Evolutionary conservation across 2,888 invertebrate species (phyloP), one percentile per base, ranked within the genome.

Genomic region (Prosopocoilus inquinatus): DNA sequence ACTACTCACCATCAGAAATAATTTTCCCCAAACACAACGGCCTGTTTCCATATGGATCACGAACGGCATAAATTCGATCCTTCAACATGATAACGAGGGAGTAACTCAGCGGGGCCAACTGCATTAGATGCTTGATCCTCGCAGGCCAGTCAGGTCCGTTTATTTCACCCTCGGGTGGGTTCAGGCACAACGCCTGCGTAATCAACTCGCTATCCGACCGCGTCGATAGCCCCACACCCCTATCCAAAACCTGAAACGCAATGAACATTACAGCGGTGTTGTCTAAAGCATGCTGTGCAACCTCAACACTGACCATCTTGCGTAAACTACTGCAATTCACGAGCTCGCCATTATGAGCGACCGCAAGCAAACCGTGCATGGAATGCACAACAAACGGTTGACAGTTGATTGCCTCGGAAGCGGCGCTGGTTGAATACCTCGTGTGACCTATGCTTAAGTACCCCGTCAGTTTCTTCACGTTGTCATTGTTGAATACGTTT

Each of bases 371-470:
- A 0, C 98, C 98, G 74, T 96, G 95, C 16, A 93, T 89, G 1
- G 97, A 96, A 78, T 98, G 96, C 0, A 98, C 97, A 15, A 98
- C 94, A 78, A 98, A 98, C 0, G 99, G 99, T 76, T 99, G 99
- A 67, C 96, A 96, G 77, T 97, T 97, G 59, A 94, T 88, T 72
- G 91, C 89, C 69, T 96, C 95, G 1, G 94, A 94, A 4, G 94
- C 95, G 4, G 94, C 94, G n/a, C 92, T 87, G 0, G 98, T 99
- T 1, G 97, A 96, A 72, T 99, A 99, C 63, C 84, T 80, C n/a
- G 96, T 97, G 79, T 99, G 98, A 8, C 98, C 98, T 64, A 99
- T 94, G 11, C 97, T 96, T 55, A 97, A 81, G 74, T 91, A 91
- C 9, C 93, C 94, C 70, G 86, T 89, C 0, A 96, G 79, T 70